Conservation (phyloP, 1,140 invertebrate species). For the Bombus pascuorum region DNA sequence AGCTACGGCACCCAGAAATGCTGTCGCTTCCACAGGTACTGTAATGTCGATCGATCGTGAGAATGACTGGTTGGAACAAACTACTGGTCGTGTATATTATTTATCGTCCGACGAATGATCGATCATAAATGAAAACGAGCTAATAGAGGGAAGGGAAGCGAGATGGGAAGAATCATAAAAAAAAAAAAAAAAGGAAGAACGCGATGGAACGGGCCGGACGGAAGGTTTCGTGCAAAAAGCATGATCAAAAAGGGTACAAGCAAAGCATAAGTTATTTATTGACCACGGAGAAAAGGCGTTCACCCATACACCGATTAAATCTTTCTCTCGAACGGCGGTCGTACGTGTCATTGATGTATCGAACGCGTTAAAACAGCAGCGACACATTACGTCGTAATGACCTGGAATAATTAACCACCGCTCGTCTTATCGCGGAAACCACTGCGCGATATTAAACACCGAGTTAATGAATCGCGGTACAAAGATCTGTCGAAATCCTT, state of each 20-base stretch:
- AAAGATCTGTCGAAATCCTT: not conserved
- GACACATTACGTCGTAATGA: conserved; percentile 63
- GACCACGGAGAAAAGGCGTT: conserved; percentile 30
- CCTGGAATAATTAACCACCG: conserved; percentile 68
- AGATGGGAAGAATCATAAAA: too few species aligned
- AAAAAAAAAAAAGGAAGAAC: not conserved
- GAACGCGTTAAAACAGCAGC: conserved; percentile 59
- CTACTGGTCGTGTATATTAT: not conserved
- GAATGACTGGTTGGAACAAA: not conserved
- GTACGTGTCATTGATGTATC: conserved; percentile 37
- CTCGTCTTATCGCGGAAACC: conserved; percentile 45
- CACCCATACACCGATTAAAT: conserved; percentile 36
- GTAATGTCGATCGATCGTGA: conserved; percentile 65
- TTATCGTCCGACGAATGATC: conserved; percentile 17
- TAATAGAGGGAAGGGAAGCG: not conserved
- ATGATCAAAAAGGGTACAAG: not conserved
- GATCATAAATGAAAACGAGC: conserved; percentile 2
- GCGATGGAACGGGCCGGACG: not conserved
- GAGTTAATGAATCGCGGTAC: not conserved
- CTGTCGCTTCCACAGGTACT: conserved; percentile 90
- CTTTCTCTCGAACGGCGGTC: not conserved
- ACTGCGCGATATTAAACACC: conserved; percentile 39
- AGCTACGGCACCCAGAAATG: conserved; percentile 89
- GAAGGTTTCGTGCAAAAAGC: not conserved
- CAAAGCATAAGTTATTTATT: conserved; percentile 27